These are phyloP conservation scores for Colostygia pectinataria DNA, from an alignment of 2,888 invertebrate species.

Conservation along the genomic window DNA sequence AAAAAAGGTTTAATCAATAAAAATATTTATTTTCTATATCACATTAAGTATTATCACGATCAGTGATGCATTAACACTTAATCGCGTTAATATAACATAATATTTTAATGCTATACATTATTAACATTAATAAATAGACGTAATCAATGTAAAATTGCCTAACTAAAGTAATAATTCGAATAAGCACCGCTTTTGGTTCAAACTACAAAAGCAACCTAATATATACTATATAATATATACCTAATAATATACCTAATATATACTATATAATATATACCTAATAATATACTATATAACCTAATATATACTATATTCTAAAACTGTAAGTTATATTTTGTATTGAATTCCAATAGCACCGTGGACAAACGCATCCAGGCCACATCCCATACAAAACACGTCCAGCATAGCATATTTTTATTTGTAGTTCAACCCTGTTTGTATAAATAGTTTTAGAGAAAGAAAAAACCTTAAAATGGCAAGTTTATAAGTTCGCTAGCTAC, in stretches of 20 bases:
- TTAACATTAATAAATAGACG: slow-evolving; percentile 16
- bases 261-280: background rate
- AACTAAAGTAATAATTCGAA: slow-evolving; percentile 13
- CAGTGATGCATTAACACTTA: slow-evolving; percentile 21
- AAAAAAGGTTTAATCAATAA: slow-evolving; percentile 6
- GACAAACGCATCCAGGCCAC: too few species aligned
- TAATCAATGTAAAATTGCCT: slow-evolving; percentile 15
- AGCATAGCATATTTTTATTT: too few species aligned
- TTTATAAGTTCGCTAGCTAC: too few species aligned
- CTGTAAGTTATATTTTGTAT: too few species aligned
- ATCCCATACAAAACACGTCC: too few species aligned
- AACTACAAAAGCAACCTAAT: background rate
- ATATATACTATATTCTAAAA: background rate
- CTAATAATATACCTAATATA: too few species aligned
- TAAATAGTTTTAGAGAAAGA: too few species aligned
- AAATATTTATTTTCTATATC: slow-evolving; percentile 32
- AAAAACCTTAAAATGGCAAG: too few species aligned
- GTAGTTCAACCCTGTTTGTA: too few species aligned
- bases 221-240: too few species aligned
- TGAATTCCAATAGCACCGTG: too few species aligned
- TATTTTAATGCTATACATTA: slow-evolving; percentile 10
- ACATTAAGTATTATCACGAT: slow-evolving; percentile 23
- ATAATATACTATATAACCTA: too few species aligned
- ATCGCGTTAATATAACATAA: slow-evolving; percentile 21
- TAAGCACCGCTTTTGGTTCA: slow-evolving; percentile 14